These are phyloP conservation scores for Cranoglanis bouderius DNA, from an alignment of 2,113 vertebrate species.

Conservation along the genomic window DNA sequence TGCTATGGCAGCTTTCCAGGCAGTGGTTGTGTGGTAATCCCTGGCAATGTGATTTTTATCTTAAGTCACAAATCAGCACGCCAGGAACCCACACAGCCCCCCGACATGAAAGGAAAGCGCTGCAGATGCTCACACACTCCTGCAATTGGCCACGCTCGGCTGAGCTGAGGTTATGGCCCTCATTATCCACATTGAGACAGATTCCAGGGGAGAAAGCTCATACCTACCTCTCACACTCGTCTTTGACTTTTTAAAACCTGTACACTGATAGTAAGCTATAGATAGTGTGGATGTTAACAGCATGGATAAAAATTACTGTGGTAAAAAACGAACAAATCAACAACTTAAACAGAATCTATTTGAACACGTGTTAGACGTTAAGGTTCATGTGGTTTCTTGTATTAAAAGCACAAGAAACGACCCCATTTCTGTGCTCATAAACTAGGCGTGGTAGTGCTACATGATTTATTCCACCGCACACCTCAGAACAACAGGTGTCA, in stretches of 20 bases:
- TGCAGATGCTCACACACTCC: constrained; percentile 42
- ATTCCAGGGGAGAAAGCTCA: constrained; percentile 60
- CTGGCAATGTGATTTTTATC: constrained; percentile 99
- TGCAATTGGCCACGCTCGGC: constrained; percentile 66
- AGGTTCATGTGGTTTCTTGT: neutral
- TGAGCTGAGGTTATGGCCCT: constrained; percentile 74
- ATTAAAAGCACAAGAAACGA: neutral
- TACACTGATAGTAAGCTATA: neutral
- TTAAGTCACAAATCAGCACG: constrained; percentile 99
- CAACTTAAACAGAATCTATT: neutral
- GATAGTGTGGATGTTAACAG: neutral
- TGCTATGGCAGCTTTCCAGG: constrained; percentile 81
- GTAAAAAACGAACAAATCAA: neutral
- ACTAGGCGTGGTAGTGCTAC: neutral
- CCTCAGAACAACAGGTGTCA: constrained; percentile 43
- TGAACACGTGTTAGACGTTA: neutral
- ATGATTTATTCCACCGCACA: neutral
- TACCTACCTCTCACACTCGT: constrained; percentile 9
- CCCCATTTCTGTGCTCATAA: neutral
- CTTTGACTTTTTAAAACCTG: neutral
- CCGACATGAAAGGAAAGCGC: constrained; percentile 76
- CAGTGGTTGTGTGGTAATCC: constrained; percentile 98
- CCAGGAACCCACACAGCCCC: constrained; percentile 99
- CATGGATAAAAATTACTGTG: neutral
- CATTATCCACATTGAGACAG: constrained; percentile 75